A percentile compares a stretch with the other conserved stretches of the same genome.
phyloP scores from a whole-genome alignment of 2,888 invertebrate genomes.

The Amphipyra tragopoginis region DNA sequence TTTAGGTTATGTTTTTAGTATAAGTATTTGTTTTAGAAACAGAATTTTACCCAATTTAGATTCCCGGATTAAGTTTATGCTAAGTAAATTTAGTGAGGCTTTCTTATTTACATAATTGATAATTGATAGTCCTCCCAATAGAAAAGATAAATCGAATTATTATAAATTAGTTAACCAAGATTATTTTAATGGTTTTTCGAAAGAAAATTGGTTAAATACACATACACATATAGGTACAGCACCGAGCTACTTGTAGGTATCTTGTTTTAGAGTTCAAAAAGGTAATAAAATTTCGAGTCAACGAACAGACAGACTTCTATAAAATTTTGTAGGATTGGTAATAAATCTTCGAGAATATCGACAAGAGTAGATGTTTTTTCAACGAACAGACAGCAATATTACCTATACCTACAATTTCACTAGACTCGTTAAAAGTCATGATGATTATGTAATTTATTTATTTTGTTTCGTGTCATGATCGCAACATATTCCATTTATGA shows the following conservation, averaged over 20 bases:
- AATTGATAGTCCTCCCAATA: background rate
- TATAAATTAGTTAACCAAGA: too few relatives aligned
- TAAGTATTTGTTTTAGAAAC: too few relatives aligned
- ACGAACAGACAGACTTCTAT: constrained; percentile 9
- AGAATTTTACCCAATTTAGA: background rate
- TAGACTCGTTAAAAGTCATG: background rate
- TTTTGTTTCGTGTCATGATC: background rate
- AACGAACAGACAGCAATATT: too few relatives aligned
- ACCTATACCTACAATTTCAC: too few relatives aligned
- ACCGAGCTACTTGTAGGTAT: background rate
- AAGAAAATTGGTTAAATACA: too few relatives aligned
- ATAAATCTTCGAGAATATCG: constrained; percentile 15
- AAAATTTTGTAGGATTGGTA: constrained; percentile 5
- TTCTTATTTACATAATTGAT: background rate
- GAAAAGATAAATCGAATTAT: too few relatives aligned
- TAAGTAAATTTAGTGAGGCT: background rate
- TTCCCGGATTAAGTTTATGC: background rate
- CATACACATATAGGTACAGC: background rate
- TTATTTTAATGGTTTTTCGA: too few relatives aligned
- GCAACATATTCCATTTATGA: constrained; percentile 3
- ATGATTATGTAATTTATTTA: background rate
- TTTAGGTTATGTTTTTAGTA: background rate
- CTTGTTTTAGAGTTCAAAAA: constrained; percentile 7
- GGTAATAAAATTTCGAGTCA: constrained; percentile 12
- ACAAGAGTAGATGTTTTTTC: background rate